These are phyloP conservation scores for Atta cephalotes DNA, from an alignment of 1,140 invertebrate species.

Conservation along the genomic window DNA sequence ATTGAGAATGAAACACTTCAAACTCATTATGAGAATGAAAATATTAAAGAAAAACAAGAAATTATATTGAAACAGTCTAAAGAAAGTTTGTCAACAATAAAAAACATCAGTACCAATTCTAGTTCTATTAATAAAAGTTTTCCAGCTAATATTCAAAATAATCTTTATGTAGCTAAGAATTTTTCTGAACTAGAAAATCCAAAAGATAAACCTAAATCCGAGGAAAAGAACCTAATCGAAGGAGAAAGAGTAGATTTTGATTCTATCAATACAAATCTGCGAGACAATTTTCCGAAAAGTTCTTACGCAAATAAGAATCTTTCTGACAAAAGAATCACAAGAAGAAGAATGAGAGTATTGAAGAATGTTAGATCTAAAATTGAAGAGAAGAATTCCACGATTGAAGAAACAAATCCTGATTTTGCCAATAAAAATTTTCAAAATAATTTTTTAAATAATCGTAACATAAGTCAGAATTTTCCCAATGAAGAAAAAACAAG, in stretches of 20 bases:
- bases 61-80: not conserved
- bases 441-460: not conserved
- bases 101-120: not conserved
- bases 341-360: constrained; percentile 8
- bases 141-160: not conserved
- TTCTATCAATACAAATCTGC: not conserved
- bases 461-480: not conserved
- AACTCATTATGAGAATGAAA: not conserved
- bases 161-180: not conserved
- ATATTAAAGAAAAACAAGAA: not conserved
- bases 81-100: not conserved
- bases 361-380: not conserved
- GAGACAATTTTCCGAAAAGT: not conserved
- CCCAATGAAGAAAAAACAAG: not conserved
- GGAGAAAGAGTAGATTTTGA: not conserved
- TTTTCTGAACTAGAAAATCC: not conserved
- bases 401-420: not conserved
- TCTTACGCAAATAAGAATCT: not conserved
- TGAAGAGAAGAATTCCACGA: not conserved
- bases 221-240: not conserved
- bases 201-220: not conserved
- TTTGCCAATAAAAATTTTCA: not conserved
- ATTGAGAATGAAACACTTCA: not conserved
- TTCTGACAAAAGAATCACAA: not conserved
- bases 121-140: not conserved